Evolutionary conservation across 2,113 vertebrate genomes (phyloP), one percentile per base, ranked within the genome.

Genomic region (Phylloscopus trochilus): DNA sequence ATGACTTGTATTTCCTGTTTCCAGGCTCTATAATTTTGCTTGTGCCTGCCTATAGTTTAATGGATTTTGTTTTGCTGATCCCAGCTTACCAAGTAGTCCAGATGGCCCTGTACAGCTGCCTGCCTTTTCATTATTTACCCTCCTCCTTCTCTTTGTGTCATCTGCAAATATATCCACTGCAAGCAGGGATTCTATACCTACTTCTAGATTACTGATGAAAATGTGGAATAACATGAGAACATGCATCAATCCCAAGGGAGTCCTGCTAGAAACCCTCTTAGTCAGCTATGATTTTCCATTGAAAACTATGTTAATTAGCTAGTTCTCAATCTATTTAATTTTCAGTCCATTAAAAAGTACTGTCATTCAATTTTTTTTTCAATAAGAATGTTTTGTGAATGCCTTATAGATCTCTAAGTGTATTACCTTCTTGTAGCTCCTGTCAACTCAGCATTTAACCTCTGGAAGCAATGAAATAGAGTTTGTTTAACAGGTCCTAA

Each of bases 91-190:
- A 52, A 64, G 52, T 9, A 68, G 69, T 75, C 87, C 94, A 93
- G 89, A 93, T 97, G 92, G 83, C 47, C 41, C 31, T 56, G 52
- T 58, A 46, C 91, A 91, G 91, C 81, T 92, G 92, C 91, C 73
- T 94, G 89, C 66, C 73, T 95, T 77, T 89, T 83, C 58, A 46
- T 93, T 89, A 79, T 92, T 89, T 87, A 87, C 66, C 28, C 28
- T 84, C 23, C 37, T 93, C 23, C 41, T 11, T 60, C 22, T 75
- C 43, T n/a, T 58, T 89, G 74, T 94, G 79, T 92, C 56, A 56
- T 92, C 74, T 89, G 55, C 58, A 87, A 82, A 75, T 68, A 52
- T 9, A 87, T 68, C 70, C 56, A 49, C 44, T 78, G 11, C 30
- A 75, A 58, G 41, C 52, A 76, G 62, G 62, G 47, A 63, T 81